Evolutionary conservation across 2,888 invertebrate species (phyloP).

Genomic region (Drosophila cracens): DNA sequence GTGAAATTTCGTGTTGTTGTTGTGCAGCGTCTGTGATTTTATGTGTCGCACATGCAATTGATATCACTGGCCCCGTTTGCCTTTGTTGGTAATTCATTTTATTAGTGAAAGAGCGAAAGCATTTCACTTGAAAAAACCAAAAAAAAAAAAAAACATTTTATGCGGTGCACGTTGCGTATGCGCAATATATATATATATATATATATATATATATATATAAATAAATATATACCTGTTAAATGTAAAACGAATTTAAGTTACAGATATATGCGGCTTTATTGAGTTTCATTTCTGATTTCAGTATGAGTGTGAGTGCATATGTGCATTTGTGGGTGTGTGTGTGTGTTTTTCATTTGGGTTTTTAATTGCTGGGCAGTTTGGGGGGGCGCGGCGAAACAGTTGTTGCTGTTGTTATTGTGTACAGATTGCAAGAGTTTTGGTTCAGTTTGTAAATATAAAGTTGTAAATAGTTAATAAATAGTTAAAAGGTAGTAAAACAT

Average conservation of each 20-base stretch:
- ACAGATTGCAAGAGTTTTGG: constrained; percentile 38
- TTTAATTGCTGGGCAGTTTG: constrained; percentile 8
- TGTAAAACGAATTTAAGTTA: constrained; percentile 63
- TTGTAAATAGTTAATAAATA: constrained; percentile 28
- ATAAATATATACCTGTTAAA: constrained; percentile 29
- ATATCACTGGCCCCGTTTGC: constrained; percentile 76
- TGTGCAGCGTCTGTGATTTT: constrained; percentile 65
- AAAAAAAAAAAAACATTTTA: constrained; percentile 10
- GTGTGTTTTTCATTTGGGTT: not conserved
- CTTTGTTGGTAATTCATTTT: constrained; percentile 67
- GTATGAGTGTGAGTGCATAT: constrained; percentile 11
- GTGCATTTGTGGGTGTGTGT: constrained; percentile 6
- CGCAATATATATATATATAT: constrained; percentile 49
- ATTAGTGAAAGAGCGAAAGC: constrained; percentile 80
- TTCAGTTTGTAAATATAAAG: constrained; percentile 42
- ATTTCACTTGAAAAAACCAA: constrained; percentile 53
- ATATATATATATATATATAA: too few relatives aligned
- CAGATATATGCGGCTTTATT: constrained; percentile 80
- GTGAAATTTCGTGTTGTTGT: constrained; percentile 67
- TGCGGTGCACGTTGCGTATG: constrained; percentile 68
- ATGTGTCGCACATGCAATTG: constrained; percentile 81
- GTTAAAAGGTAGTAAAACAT: constrained; percentile 39
- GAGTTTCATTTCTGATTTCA: constrained; percentile 57
- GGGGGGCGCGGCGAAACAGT: constrained; percentile 31
- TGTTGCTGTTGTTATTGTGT: constrained; percentile 13